Base-by-base conservation (phyloP, 1,140 invertebrate species). In the Asbolus verrucosus region DNA sequence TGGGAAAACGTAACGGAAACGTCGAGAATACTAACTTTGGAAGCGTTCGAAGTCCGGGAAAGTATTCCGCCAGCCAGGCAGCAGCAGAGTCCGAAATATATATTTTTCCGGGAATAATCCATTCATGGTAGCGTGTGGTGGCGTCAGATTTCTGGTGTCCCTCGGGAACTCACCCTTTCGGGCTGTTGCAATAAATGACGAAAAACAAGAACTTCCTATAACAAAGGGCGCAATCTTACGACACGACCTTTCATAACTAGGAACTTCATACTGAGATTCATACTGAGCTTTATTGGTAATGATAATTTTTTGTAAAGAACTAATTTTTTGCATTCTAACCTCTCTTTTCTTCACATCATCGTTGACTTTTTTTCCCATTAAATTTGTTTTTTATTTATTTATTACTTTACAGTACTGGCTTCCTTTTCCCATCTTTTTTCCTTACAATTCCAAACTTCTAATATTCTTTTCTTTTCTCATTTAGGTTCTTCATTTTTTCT, bases 1-100 rank as follows among this genome's bases (percentile, higher is more conserved):
- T 54, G 21, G 46, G 46, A 54, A 54, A 54, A 54, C 46, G 46
- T 27, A 54, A 54, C 46, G 46, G 46, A 54, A 54, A 54, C 46
- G 46, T 24, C 19, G 19, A 27, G 46, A 54, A 54, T 54, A 54
- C 46, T 54, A 54, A 54, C 21, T 2, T n/a, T 2, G 2, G 19
- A 3, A 24, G 1, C 21, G 9, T n/a, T 2, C 6, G 19, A 3
- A 24, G 1, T 54, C 14, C 46, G n/a, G 21, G 41, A 19, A 43
- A 18, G 41, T 16, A 16, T 46, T 46, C 16, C 41, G 16, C 19
- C n/a, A n/a, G n/a, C n/a, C n/a, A n/a, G n/a, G 41, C 41, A 46
- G 19, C 41, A 46, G 16, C 14, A 5, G 15, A 14, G 6, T 36
- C 33, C n/a, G 21, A 54, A 24, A 54, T 54, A 54, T n/a, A n/a